Percentiles rank a stretch among this genome's conserved stretches.
These are phyloP conservation scores for Polyodon spathula DNA, from an alignment of 2,113 vertebrate genomes.

Conservation along the genomic window DNA sequence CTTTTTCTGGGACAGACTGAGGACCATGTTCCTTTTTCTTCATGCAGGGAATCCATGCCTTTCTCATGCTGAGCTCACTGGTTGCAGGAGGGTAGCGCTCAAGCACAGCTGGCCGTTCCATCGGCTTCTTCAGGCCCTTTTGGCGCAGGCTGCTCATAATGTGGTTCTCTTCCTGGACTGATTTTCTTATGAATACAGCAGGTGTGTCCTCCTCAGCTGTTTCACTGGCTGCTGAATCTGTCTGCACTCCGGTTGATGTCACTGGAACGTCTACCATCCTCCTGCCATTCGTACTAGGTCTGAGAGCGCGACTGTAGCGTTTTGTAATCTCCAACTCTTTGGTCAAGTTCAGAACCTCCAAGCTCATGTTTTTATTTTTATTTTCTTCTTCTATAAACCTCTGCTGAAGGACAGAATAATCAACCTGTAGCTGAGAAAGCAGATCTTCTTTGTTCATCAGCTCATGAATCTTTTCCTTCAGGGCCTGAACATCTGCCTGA, in stretches of 20 bases:
- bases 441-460: conserved; percentile 95
- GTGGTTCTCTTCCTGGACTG: conserved; percentile 87
- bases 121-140: conserved; percentile 67
- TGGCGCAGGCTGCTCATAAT: conserved; percentile 90
- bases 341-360: conserved; percentile 68
- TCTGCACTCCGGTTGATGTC: conserved; percentile 78
- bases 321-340: conserved; percentile 79
- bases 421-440: conserved; percentile 82
- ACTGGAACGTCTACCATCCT: conserved; percentile 79
- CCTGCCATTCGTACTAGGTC: conserved; percentile 75
- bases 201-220: conserved; percentile 74
- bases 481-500: conserved; percentile 74
- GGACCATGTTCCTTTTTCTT: conserved; percentile 67
- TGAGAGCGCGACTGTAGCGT: conserved; percentile 74
- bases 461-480: conserved; percentile 94
- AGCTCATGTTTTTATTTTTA: conserved; percentile 71
- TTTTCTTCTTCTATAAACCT: conserved; percentile 76
- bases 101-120: conserved; percentile 65
- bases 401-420: conserved; percentile 78
- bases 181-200: conserved; percentile 85
- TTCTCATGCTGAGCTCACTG: conserved; percentile 62
- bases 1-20: conserved; percentile 53
- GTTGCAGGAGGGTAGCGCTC: conserved; percentile 81
- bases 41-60: conserved; percentile 85
- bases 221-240: conserved; percentile 54